Evolutionary conservation across 1,140 invertebrate species (phyloP), one percentile per base, ranked within the genome.

Genomic region (Drosophila chauvacae): DNA sequence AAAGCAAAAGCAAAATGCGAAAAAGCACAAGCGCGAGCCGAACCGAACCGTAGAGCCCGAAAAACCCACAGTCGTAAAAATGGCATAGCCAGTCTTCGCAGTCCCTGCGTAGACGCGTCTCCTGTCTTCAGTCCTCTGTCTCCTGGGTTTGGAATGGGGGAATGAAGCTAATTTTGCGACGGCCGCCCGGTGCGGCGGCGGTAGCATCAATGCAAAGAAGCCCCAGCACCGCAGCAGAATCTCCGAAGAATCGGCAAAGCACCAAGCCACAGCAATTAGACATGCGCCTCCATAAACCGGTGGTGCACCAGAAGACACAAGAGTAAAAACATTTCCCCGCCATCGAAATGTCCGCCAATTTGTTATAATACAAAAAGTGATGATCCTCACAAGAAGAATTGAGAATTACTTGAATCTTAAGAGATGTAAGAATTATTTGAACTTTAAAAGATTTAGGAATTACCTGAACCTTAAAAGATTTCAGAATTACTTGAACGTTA

Each of bases 161-260:
- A 55, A 55, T 61, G 68, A 61, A 80, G 78, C 82, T 86, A 86
- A 85, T 85, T 86, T 85, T 86, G 82, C 82, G 74, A 87, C 79
- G 82, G 79, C 83, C 82, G 83, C 82, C 82, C 80, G 83, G 79
- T 79, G 82, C 57, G 83, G 83, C 57, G 83, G 83, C 83, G 80
- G 83, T 87, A 83, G 83, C 83, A 69, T 86, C 76, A 87, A 87
- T 86, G 70, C 82, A 53, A 44, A 60, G 41, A 58, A 57, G 56
- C 50, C 35, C 44, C 57, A 66, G 44, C 58, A 62, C 64, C 64
- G 39, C 58, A 62, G 37, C 50, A 18, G 59, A 60, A 39, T 62
- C 35, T 39, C 20, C 16, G 14, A 39, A 30, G 35, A 61, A 39
- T 65, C 62, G 2, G 14, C 3, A 42, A 41, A 30, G 28, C 61